A percentile compares a stretch with the other conserved stretches of the same genome.
Conservation (phyloP, 2,113 vertebrate species). For the Hoplias malabaricus region DNA sequence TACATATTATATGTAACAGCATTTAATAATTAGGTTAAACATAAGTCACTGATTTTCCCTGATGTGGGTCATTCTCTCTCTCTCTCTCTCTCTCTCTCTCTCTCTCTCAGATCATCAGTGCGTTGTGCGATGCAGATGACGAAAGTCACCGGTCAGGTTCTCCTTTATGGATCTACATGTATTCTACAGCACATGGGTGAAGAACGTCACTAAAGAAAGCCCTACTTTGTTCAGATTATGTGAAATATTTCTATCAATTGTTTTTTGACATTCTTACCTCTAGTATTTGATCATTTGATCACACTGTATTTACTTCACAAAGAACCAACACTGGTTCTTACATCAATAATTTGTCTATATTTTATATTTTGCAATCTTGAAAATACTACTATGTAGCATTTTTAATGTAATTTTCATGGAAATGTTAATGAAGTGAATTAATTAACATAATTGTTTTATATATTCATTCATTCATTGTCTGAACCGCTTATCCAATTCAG, state of each 20-base stretch:
- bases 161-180: constrained; percentile 69
- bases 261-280: too few species aligned
- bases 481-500: too few species aligned
- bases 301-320: too few species aligned
- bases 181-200: constrained; percentile 70
- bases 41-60: too few species aligned
- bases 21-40: too few species aligned
- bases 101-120: constrained; percentile 71
- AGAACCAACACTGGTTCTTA: too few species aligned
- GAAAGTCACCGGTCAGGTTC: constrained; percentile 75
- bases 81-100: constrained; percentile 12
- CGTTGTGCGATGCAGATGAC: constrained; percentile 68
- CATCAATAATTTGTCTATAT: background rate
- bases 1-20: too few species aligned
- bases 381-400: background rate
- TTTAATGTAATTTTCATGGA: background rate
- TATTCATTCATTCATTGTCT: too few species aligned
- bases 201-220: background rate
- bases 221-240: too few species aligned
- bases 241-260: background rate
- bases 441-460: too few species aligned
- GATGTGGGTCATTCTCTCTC: background rate
- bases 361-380: background rate
- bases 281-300: too few species aligned
- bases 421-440: background rate